These are phyloP conservation scores for Trogon surrucura DNA, from an alignment of 2,113 vertebrate species.

Conservation along the genomic window DNA sequence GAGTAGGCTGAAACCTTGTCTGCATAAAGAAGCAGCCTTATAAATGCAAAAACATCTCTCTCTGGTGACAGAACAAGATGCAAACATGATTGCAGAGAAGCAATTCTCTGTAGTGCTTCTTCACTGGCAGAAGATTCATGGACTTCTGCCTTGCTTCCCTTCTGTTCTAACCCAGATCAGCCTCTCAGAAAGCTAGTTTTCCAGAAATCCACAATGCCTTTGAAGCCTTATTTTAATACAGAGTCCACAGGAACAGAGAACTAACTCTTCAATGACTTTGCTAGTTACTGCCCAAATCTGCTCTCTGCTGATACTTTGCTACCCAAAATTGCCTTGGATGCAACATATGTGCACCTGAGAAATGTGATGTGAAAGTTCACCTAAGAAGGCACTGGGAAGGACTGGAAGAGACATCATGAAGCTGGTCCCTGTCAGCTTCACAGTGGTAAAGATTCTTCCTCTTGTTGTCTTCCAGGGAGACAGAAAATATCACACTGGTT, in stretches of 20 bases:
- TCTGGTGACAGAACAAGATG: neutral
- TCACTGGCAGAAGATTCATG: accelerated
- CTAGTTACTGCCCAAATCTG: neutral
- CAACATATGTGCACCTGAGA: neutral
- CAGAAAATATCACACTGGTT: accelerated
- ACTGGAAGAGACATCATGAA: neutral
- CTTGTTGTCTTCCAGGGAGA: neutral
- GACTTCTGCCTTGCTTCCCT: neutral
- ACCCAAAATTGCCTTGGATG: neutral
- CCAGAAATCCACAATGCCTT: neutral
- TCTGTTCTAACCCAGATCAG: neutral
- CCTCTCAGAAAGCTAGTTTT: neutral
- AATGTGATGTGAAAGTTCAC: neutral
- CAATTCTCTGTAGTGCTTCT: neutral
- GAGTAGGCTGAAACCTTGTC: neutral
- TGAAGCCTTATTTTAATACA: neutral
- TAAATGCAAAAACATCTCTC: neutral
- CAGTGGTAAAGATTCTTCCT: neutral
- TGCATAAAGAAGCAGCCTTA: neutral
- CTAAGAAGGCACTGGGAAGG: neutral
- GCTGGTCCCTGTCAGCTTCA: neutral
- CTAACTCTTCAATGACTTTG: neutral
- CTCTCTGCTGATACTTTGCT: neutral
- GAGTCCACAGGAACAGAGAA: neutral
- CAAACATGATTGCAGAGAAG: neutral